A percentile compares a stretch with the other conserved stretches of the same genome.
Conservation (phyloP, 2,888 invertebrate species). For the Pristionchus maxplancki region DNA sequence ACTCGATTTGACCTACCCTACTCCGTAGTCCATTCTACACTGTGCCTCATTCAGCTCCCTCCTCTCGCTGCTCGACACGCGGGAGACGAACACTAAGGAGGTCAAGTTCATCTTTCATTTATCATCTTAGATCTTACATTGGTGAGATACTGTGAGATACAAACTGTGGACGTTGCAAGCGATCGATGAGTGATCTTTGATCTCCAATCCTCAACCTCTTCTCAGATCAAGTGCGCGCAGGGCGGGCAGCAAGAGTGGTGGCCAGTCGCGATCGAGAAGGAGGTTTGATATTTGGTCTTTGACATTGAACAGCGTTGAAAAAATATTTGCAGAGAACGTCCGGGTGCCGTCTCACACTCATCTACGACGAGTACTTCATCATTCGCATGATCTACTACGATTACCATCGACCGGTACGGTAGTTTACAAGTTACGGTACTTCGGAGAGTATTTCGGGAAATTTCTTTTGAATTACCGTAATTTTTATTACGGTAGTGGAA, state of each 20-base stretch:
- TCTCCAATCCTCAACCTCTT: background rate
- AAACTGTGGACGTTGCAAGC: too few relatives aligned
- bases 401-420: slow-evolving; percentile 5
- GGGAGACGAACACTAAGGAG: background rate
- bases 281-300: background rate
- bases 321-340: background rate
- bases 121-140: background rate
- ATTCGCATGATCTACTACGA: background rate
- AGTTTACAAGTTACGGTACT: too few relatives aligned
- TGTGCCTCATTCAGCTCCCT: too few relatives aligned
- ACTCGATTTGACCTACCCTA: too few relatives aligned
- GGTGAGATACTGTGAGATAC: background rate
- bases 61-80: background rate
- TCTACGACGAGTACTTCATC: background rate
- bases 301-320: background rate
- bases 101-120: background rate
- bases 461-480: background rate
- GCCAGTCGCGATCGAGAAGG: background rate
- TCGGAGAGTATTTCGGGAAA: too few relatives aligned
- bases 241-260: background rate
- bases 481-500: background rate
- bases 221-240: background rate
- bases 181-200: background rate
- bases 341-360: slow-evolving; percentile 12
- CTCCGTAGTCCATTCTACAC: too few relatives aligned